A percentile compares a stretch with the other conserved stretches of the same genome.
Conservation (phyloP, 2,888 invertebrate species). For the Caenorhabditis sulstoni region DNA sequence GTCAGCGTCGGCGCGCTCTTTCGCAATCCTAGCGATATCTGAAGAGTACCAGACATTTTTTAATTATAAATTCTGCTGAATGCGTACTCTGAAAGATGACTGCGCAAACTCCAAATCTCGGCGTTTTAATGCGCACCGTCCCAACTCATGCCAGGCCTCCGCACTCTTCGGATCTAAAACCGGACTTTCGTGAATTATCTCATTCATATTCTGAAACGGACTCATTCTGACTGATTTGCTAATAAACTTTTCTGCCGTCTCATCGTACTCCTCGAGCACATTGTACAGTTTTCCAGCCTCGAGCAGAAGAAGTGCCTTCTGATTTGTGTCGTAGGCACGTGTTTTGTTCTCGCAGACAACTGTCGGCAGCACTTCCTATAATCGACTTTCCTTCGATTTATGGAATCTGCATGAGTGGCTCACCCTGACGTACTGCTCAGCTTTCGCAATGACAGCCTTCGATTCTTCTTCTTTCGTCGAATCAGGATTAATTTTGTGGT, state of each 20-base stretch:
- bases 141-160: slow-evolving; percentile 52
- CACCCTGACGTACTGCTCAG: slow-evolving; percentile 27
- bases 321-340: slow-evolving; percentile 31
- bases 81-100: slow-evolving; percentile 31
- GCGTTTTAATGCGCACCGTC: slow-evolving; percentile 40
- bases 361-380: slow-evolving; percentile 18
- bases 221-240: slow-evolving; percentile 34
- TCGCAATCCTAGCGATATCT: slow-evolving; percentile 30
- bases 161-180: slow-evolving; percentile 36
- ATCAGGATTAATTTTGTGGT: slow-evolving; percentile 33
- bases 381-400: neutral
- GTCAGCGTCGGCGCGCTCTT: slow-evolving; percentile 28
- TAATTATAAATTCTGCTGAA: neutral
- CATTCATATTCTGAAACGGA: neutral
- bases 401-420: neutral
- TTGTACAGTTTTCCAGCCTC: slow-evolving; percentile 38
- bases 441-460: slow-evolving; percentile 12
- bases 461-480: slow-evolving; percentile 33
- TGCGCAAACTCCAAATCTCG: slow-evolving; percentile 27
- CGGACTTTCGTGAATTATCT: neutral
- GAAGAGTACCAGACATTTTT: slow-evolving; percentile 1
- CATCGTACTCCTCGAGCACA: slow-evolving; percentile 26
- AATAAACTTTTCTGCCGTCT: slow-evolving; percentile 33
- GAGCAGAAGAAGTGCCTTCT: slow-evolving; percentile 18
- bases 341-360: neutral